Percentiles rank a stretch among this genome's conserved stretches.
phyloP scores from a whole-genome alignment of 2,797 vertebrate species.

The Eulemur rubriventer region DNA sequence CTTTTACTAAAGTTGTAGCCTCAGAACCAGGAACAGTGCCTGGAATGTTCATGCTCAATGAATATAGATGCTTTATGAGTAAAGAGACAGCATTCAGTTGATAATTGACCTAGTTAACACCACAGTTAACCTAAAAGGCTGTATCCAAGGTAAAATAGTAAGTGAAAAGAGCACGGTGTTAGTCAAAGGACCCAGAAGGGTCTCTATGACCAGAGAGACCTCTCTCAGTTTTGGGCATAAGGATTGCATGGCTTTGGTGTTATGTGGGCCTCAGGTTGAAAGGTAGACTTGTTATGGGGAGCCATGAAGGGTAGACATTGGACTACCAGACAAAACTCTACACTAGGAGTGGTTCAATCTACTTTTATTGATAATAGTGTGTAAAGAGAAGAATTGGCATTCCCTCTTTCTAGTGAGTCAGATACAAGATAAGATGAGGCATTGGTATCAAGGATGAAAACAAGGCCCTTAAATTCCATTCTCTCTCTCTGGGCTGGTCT shows the following conservation, averaged over 20 bases:
- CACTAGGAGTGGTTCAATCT: not conserved
- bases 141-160: not conserved
- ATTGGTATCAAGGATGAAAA: conserved; percentile 3
- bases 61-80: not conserved
- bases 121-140: not conserved
- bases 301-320: not conserved
- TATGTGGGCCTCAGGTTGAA: not conserved
- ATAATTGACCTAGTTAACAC: not conserved
- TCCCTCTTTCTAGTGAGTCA: not conserved
- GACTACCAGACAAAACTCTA: not conserved
- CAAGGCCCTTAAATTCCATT: not conserved
- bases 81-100: conserved; percentile 1
- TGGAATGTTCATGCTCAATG: not conserved
- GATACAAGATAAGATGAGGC: not conserved
- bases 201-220: not conserved
- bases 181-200: not conserved
- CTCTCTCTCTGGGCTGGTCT: not conserved
- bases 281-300: not conserved
- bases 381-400: not conserved
- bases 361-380: conserved; percentile 13
- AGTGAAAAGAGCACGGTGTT: not conserved
- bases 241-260: conserved; percentile 15
- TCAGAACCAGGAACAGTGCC: not conserved
- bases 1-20: not conserved
- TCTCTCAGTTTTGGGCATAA: not conserved